Conservation (phyloP, 2,113 vertebrate species). For the Lynx canadensis region DNA sequence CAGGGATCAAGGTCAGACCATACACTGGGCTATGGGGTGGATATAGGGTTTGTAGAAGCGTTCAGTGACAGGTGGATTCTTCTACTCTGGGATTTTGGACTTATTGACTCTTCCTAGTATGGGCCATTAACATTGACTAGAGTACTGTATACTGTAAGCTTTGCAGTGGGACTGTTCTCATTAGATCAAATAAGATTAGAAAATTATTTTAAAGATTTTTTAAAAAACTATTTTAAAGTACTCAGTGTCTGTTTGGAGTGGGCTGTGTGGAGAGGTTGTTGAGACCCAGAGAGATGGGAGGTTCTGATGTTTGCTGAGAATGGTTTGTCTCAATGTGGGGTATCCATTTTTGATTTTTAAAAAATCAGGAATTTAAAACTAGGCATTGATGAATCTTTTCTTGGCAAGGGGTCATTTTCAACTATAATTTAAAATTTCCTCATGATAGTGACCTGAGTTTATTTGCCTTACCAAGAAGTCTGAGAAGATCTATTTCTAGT, state of each 20-base stretch:
- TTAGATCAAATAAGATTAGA: background rate
- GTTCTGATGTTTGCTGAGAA: background rate
- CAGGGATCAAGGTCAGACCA: slow-evolving; percentile 95
- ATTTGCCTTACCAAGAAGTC: background rate
- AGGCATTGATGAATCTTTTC: background rate
- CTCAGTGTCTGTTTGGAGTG: background rate
- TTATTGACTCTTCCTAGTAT: background rate
- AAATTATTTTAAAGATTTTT: background rate
- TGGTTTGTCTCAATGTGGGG: background rate
- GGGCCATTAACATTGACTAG: background rate
- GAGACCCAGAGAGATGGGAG: background rate
- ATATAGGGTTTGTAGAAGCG: background rate
- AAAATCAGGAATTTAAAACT: background rate
- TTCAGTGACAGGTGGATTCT: background rate
- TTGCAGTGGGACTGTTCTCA: background rate
- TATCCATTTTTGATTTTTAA: background rate
- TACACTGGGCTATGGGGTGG: background rate
- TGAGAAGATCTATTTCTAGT: background rate
- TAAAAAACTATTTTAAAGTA: background rate
- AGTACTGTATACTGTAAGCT: background rate
- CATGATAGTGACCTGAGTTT: background rate
- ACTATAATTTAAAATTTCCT: background rate
- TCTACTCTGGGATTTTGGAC: background rate
- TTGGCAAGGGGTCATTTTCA: background rate
- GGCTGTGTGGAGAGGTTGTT: background rate